These are phyloP conservation scores for Helogale parvula DNA, from an alignment of 2,113 vertebrate genomes.

Conservation along the genomic window DNA sequence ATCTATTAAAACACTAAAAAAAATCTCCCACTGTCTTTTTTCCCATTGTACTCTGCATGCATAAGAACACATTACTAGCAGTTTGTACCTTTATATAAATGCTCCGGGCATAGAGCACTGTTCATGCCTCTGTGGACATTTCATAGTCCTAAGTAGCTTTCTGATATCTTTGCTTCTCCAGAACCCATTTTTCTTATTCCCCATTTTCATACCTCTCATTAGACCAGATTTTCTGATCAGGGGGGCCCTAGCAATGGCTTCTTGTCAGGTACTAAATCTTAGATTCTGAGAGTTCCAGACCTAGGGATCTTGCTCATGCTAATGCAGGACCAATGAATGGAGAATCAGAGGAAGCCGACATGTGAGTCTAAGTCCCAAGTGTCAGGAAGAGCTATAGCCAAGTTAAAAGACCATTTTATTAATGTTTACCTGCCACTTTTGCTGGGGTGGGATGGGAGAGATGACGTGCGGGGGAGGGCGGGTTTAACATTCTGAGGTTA, in stretches of 20 bases:
- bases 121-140: not conserved
- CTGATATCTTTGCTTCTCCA: conserved; percentile 7
- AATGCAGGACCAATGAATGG: not conserved
- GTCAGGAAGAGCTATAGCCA: not conserved
- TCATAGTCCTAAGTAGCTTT: not conserved
- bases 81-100: not conserved
- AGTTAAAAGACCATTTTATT: not conserved
- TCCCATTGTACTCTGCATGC: not conserved
- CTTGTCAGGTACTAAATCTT: not conserved
- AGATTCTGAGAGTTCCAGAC: not conserved
- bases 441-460: not conserved
- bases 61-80: not conserved
- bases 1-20: not conserved
- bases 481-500: not conserved
- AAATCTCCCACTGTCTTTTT: not conserved
- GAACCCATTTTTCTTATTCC: conserved; percentile 5
- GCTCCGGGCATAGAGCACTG: not conserved
- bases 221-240: not conserved
- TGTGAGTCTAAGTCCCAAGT: not conserved
- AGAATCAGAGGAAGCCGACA: not conserved
- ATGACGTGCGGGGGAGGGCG: too few species aligned
- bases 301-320: conserved; percentile 15
- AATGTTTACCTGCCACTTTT: not conserved
- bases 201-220: not conserved
- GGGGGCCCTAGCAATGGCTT: not conserved